Base-by-base conservation (phyloP, 2,888 invertebrate genomes). In the Eumacrocentrus americanus region DNA sequence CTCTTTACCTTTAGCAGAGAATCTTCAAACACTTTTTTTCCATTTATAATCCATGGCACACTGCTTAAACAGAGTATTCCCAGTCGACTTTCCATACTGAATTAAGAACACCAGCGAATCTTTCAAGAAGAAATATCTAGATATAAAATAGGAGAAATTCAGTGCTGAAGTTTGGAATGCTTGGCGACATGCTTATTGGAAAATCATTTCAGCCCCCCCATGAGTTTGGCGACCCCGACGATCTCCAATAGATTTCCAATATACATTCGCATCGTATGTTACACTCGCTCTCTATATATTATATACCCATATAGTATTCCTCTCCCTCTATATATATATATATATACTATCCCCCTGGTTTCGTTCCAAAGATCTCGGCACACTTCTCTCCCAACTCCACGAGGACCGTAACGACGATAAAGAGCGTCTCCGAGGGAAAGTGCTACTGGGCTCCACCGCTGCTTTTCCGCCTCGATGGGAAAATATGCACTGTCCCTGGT, bases 201-300 rank as follows among this genome's bases (percentile, higher is more conserved):
- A 72, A 72, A 70, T 70, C 70, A 70, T 71, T 70, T 68, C 59
- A 53, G 64, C 61, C 64, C 20, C 47, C 64, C 62, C 47, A 55
- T 63, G 58, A 44, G 47, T 38, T 62, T 38, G 44, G 66, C 23
- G 40, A 53, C 50, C 44, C 50, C 34, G 40, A 57, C 54, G 55
- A 62, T 65, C 58, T 61, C 50, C 60, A 58, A 67, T 66, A 66
- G 64, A 66, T 66, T 68, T 69, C 63, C 65, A 59, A 68, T 69
- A 69, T 62, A 64, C 20, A 44, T n/a, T n/a, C 48, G 54, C 44
- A 25, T 60, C 58, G 40, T 44, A 60, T 46, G 54, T 61, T 66
- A 63, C 47, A 61, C 62, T 58, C 16, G 14, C 16, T 18, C 20
- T 20, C 14, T 25, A 1, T 18, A 20, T 23, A 22, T 4, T 11